Evolutionary conservation across 2,888 invertebrate species (phyloP).

Genomic region (Electrophaes corylata): DNA sequence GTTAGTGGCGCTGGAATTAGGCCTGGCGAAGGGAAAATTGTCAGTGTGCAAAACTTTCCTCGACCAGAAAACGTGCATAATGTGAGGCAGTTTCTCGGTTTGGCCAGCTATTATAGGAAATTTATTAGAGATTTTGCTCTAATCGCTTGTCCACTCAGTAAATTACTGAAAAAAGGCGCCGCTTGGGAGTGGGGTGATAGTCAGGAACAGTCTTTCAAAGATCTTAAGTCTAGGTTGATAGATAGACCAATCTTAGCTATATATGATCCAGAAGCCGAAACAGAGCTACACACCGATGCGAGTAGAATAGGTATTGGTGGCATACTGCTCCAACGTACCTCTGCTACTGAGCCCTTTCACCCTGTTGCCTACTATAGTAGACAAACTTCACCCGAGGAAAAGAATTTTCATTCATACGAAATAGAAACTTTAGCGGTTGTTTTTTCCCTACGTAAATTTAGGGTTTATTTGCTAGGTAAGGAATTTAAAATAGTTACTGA

Average conservation of each 20-base stretch:
- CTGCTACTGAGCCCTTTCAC: neutral
- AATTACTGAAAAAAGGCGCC: neutral
- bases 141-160: neutral
- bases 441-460: neutral
- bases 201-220: neutral
- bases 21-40: neutral
- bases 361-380: slow-evolving; percentile 2
- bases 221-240: neutral
- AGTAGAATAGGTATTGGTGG: slow-evolving; percentile 3
- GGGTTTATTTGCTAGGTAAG: slow-evolving; percentile 2
- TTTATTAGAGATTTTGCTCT: neutral
- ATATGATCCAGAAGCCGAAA: slow-evolving; percentile 1
- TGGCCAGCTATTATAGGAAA: neutral
- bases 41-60: neutral
- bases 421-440: slow-evolving; percentile 7
- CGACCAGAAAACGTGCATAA: neutral
- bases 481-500: slow-evolving; percentile 8
- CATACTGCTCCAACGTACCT: slow-evolving; percentile 1
- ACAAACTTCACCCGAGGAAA: neutral
- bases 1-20: neutral
- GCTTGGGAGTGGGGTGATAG: neutral
- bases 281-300: slow-evolving; percentile 8
- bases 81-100: neutral
- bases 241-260: neutral
- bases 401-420: slow-evolving; percentile 1